Conservation (phyloP, 2,113 vertebrate genomes). For the Crotalus tigris region DNA sequence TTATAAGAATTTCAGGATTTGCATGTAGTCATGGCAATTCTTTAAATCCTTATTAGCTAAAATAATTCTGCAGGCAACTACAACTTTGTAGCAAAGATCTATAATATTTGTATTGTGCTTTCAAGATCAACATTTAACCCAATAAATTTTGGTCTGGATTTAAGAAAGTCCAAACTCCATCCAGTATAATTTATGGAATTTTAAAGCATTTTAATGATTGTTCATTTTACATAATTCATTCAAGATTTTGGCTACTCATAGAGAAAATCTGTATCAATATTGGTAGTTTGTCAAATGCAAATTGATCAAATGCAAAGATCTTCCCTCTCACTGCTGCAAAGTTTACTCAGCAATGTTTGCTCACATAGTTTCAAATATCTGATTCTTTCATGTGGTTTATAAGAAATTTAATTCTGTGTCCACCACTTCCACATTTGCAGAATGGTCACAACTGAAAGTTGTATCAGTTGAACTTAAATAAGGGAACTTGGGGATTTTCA, state of each 20-base stretch:
- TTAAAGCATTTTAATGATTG: background rate
- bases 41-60: background rate
- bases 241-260: background rate
- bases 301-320: background rate
- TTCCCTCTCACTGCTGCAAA: background rate
- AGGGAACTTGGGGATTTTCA: background rate
- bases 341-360: background rate
- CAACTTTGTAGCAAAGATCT: background rate
- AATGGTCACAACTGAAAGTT: background rate
- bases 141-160: background rate
- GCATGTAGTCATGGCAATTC: background rate
- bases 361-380: background rate
- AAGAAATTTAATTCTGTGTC: background rate
- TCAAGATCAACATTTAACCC: background rate
- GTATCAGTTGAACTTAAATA: background rate
- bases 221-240: background rate
- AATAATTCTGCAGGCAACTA: background rate
- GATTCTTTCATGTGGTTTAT: background rate
- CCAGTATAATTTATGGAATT: background rate
- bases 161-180: background rate
- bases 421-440: background rate
- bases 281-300: background rate
- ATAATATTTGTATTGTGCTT: background rate
- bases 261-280: background rate
- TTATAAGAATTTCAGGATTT: background rate